These are phyloP conservation scores for Hypomesus transpacificus DNA, from an alignment of 2,113 vertebrate species.

Conservation along the genomic window DNA sequence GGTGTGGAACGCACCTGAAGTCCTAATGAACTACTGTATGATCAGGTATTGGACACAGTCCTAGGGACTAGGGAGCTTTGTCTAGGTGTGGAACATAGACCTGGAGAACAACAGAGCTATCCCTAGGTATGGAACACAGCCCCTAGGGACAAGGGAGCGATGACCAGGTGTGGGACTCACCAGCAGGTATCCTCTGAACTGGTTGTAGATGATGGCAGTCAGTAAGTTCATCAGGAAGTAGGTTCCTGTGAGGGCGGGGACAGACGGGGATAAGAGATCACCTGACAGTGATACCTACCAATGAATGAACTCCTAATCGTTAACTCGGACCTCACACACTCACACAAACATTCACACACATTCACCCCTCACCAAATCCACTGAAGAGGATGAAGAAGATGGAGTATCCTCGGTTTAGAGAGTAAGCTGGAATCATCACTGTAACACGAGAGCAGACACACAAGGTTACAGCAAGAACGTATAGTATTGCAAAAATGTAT, in stretches of 20 bases:
- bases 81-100: too few species aligned
- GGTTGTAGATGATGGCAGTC: slow-evolving; percentile 96
- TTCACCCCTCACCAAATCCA: slow-evolving; percentile 81
- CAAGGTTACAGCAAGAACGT: neutral
- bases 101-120: too few species aligned
- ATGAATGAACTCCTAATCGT: too few species aligned
- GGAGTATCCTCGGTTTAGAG: slow-evolving; percentile 80
- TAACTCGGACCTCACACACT: too few species aligned
- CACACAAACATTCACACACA: too few species aligned
- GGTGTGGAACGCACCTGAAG: too few species aligned
- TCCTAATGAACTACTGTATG: too few species aligned
- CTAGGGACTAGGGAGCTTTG: too few species aligned
- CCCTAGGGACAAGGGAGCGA: neutral
- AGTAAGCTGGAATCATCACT: slow-evolving; percentile 96
- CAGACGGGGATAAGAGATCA: neutral
- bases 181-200: slow-evolving; percentile 96
- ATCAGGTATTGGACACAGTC: too few species aligned
- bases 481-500: too few species aligned
- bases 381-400: slow-evolving; percentile 92
- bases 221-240: slow-evolving; percentile 95
- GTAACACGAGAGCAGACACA: slow-evolving; percentile 15
- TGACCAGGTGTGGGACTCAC: slow-evolving; percentile 67
- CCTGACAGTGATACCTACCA: accelerated
- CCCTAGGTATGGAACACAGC: too few species aligned
- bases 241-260: slow-evolving; percentile 74